A percentile compares a stretch with the other conserved stretches of the same genome.
Conservation (phyloP, 2,888 invertebrate species). For the Cinara cedri region DNA sequence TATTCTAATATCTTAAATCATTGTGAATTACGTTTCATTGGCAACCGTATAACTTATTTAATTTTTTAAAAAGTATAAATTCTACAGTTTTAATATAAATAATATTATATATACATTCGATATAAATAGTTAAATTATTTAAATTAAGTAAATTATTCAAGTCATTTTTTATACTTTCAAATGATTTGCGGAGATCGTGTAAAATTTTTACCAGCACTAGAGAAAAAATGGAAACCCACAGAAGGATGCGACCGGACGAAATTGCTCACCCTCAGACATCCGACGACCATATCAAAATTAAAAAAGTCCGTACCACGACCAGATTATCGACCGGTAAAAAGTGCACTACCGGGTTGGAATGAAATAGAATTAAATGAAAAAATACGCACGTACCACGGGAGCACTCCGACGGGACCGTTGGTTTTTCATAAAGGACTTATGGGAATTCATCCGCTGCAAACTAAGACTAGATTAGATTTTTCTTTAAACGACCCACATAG, state of each 20-base stretch:
- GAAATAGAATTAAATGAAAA: constrained; percentile 19
- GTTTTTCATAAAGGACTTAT: constrained; percentile 14
- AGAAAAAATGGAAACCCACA: neutral
- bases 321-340: neutral
- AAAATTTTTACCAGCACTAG: neutral
- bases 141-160: neutral
- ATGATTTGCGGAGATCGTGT: constrained; percentile 1
- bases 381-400: constrained; percentile 2
- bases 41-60: neutral
- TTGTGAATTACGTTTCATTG: neutral
- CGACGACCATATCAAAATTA: neutral
- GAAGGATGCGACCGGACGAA: constrained; percentile 10
- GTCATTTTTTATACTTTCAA: neutral
- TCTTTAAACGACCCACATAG: neutral
- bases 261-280: constrained; percentile 9
- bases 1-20: too few relatives aligned
- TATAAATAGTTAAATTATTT: neutral
- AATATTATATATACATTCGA: too few relatives aligned
- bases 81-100: too few relatives aligned
- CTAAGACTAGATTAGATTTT: neutral
- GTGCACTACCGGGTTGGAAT: constrained; percentile 5
- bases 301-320: constrained; percentile 5
- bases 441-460: neutral
- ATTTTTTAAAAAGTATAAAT: too few relatives aligned
- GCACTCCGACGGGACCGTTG: constrained; percentile 16